Base-by-base conservation (phyloP, 2,797 vertebrate genomes). In the Tamandua tetradactyla region DNA sequence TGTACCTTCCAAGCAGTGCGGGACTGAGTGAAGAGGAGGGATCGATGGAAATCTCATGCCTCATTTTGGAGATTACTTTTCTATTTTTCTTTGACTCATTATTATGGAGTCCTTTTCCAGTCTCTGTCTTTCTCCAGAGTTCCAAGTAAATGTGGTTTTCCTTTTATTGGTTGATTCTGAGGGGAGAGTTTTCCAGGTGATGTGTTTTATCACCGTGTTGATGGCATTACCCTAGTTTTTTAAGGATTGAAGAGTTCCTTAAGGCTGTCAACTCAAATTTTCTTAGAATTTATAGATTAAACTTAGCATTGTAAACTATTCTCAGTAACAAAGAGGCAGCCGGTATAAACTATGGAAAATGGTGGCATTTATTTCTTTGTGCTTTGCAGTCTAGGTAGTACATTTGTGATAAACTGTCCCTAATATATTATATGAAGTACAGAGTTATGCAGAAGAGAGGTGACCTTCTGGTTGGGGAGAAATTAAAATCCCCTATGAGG, bases 231-330 rank as follows among this genome's bases (percentile, higher is more conserved):
- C 44, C 44, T 47, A 47, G 44, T 47, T 47, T 47, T 47, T 47
- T 47, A 76, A 74, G 42, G 25, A 68, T 82, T 68, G 57, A 40
- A n/a, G 10, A 69, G 66, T 32, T 66, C 42, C 23, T 84, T 86
- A 80, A 61, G 30, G 52, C 18, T 5, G 12, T 42, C 75, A 52
- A 59, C 20, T 55, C 25, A 68, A 5, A 30, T 61, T 37, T 79
- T 27, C 64, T 87, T 55, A 74, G 66, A n/a, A 15, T 94, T 81
- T 66, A 35, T 74, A 49, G 44, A 80, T 83, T 64, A 75, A 94
- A 64, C 71, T 49, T 76, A n/a, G 2, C 68, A 52, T 12, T 64
- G 7, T 35, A 57, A 83, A 78, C 78, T 64, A 12, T 61, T 61
- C 20, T 85, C 62, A 44, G 69, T 83, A 69, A 44, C 20, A 37